Conservation (phyloP, 2,797 vertebrate species). For the Caiman crocodilus region DNA sequence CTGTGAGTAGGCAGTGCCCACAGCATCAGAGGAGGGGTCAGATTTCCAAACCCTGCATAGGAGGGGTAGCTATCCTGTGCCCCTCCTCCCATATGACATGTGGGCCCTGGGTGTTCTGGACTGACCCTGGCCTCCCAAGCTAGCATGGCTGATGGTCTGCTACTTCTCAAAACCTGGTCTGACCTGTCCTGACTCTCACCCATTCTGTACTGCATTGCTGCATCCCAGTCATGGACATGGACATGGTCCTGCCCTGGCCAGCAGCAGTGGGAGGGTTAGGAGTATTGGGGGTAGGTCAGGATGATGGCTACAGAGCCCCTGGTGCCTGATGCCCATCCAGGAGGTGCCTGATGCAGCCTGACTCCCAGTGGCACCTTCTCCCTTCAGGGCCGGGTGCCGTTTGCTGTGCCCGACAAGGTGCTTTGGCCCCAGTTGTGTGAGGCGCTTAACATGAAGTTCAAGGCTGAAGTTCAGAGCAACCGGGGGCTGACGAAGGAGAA, state of each 20-base stretch:
- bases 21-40: neutral
- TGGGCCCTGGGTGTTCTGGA: neutral
- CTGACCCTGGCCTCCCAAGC: neutral
- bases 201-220: neutral
- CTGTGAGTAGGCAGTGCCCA: conserved; percentile 81
- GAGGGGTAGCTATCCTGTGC: neutral
- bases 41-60: neutral
- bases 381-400: conserved; percentile 91
- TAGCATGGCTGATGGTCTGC: neutral
- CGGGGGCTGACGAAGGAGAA: conserved; percentile 95
- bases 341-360: too few species aligned
- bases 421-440: conserved; percentile 95
- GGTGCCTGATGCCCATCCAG: too few species aligned
- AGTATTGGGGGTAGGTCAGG: too few species aligned
- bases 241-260: neutral
- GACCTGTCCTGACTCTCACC: too few species aligned
- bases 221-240: neutral
- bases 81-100: neutral
- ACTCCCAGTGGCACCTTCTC: too few species aligned
- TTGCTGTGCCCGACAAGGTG: conserved; percentile 94
- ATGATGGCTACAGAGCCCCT: too few species aligned
- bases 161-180: too few species aligned
- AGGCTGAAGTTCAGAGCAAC: conserved; percentile 94
- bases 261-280: neutral
- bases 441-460: conserved; percentile 96